Conservation (phyloP, 1,140 invertebrate species). For the Ridgeia piscesae region DNA sequence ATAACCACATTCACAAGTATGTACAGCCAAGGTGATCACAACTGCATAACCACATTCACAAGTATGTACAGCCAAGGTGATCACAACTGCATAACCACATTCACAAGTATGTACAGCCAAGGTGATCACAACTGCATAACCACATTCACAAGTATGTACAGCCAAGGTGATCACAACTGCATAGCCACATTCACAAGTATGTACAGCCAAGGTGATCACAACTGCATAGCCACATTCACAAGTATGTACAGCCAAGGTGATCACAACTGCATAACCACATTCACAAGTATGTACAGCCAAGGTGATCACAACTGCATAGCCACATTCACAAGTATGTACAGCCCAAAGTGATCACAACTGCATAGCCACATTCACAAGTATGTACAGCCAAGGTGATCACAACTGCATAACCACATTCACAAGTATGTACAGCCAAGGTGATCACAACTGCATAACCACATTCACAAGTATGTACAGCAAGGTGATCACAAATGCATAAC, state of each 20-base stretch:
- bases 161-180: neutral
- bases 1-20: neutral
- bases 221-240: neutral
- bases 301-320: neutral
- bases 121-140: neutral
- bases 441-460: neutral
- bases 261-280: neutral
- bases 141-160: slow-evolving; percentile 5
- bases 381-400: neutral
- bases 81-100: neutral
- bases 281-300: neutral
- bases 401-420: neutral
- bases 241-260: neutral
- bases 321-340: slow-evolving; percentile 5
- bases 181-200: neutral
- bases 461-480: neutral
- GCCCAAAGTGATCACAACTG: neutral
- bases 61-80: neutral
- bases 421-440: neutral
- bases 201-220: neutral
- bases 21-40: neutral
- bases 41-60: neutral
- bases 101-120: neutral
- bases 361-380: neutral
- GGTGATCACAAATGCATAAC: neutral